Percentiles rank a stretch among this genome's conserved stretches.
Evolutionary conservation across 2,113 vertebrate species (phyloP).

Genomic region (Paraplagusia blochii): DNA sequence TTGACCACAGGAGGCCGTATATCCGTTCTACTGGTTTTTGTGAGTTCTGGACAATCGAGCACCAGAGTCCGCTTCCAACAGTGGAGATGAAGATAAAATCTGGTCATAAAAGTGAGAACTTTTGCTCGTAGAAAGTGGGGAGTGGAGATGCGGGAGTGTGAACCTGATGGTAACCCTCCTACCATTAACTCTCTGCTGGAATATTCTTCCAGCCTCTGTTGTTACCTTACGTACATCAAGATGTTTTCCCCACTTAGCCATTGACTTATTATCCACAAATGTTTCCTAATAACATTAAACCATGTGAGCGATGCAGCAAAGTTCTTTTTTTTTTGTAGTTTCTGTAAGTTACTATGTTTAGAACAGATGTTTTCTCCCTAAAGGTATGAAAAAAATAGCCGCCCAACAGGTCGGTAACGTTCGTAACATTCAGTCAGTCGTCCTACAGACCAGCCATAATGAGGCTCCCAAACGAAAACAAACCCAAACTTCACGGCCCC

Average conservation of each 20-base stretch:
- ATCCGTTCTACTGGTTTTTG: too few relatives aligned
- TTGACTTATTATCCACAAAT: neutral
- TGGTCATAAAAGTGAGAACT: too few relatives aligned
- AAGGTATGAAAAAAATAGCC: too few relatives aligned
- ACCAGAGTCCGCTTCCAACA: too few relatives aligned
- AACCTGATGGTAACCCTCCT: neutral
- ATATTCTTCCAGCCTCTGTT: neutral
- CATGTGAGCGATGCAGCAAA: neutral
- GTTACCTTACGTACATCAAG: neutral
- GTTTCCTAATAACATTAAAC: neutral
- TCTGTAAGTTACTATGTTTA: too few relatives aligned
- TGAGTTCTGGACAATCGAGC: too few relatives aligned
- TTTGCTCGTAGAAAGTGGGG: too few relatives aligned
- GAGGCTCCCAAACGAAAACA: conserved; percentile 25
- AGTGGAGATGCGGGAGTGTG: neutral
- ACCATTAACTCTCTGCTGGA: neutral
- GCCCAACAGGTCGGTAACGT: too few relatives aligned
- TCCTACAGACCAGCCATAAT: neutral
- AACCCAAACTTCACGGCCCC: conserved; percentile 40
- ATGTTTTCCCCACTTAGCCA: neutral
- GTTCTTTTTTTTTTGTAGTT: too few relatives aligned
- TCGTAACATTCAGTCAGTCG: neutral
- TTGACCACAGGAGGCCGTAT: too few relatives aligned
- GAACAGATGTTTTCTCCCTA: too few relatives aligned
- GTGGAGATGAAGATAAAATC: too few relatives aligned